phyloP scores from a whole-genome alignment of 1,140 invertebrate genomes.

The Bombus waltoni region DNA sequence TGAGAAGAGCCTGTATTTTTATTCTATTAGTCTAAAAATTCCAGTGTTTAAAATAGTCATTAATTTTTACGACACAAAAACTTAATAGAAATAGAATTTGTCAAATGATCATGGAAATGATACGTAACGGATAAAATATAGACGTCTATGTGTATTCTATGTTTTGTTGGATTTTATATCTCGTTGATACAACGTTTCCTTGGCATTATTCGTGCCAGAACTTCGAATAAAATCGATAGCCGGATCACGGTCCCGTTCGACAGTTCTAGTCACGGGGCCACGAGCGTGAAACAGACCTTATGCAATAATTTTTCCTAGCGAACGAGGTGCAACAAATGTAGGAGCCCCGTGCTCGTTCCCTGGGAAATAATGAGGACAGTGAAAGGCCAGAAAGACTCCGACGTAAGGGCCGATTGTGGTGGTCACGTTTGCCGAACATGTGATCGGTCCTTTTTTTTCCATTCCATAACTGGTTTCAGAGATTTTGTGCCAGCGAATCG shows the following conservation, averaged over 20 bases:
- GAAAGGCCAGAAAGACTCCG: conserved; percentile 61
- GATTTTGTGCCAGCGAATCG: conserved; percentile 54
- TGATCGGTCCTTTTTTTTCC: conserved; percentile 56
- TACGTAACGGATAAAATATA: not conserved
- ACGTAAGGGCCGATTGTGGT: conserved; percentile 47
- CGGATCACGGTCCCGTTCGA: conserved; percentile 19
- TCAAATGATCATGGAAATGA: no score
- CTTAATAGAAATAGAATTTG: no score
- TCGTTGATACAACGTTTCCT: conserved; percentile 17
- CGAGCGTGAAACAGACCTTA: conserved; percentile 71
- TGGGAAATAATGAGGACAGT: conserved; percentile 65
- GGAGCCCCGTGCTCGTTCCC: conserved; percentile 44
- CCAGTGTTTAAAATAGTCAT: no score
- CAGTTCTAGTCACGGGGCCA: conserved; percentile 69
- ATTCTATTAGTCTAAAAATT: not conserved
- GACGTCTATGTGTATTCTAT: not conserved
- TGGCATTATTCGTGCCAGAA: conserved; percentile 10
- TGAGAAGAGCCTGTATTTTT: no score
- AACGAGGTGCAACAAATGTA: conserved; percentile 58
- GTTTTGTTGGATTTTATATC: not conserved
- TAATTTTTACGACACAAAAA: no score
- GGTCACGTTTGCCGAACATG: conserved; percentile 70
- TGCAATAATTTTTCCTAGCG: conserved; percentile 64
- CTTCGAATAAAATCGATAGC: conserved; percentile 51
- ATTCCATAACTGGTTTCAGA: conserved; percentile 23